phyloP scores from a whole-genome alignment of 1,140 invertebrate species.

The Meteorus sp. region DNA sequence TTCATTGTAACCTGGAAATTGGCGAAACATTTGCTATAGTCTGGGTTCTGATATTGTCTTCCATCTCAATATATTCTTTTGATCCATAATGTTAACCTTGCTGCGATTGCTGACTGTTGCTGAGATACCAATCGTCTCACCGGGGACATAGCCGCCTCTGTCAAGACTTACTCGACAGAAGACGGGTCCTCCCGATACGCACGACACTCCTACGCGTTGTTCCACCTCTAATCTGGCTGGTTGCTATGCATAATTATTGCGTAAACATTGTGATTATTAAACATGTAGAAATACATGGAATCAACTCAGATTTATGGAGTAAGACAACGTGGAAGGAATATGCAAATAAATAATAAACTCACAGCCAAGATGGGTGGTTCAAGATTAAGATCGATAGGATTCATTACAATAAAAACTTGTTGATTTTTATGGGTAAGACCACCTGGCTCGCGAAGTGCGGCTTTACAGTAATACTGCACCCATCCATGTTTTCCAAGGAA shows the following conservation, averaged over 20 bases:
- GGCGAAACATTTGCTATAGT: slow-evolving; percentile 12
- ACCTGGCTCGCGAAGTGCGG: slow-evolving; percentile 84
- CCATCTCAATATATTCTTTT: not conserved
- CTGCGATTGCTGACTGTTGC: slow-evolving; percentile 86
- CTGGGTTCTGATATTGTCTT: not conserved
- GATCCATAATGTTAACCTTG: slow-evolving; percentile 62
- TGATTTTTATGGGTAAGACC: slow-evolving; percentile 93
- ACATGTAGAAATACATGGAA: not conserved
- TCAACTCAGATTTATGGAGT: not conserved
- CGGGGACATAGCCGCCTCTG: slow-evolving; percentile 90
- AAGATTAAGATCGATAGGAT: slow-evolving; percentile 90
- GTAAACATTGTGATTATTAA: slow-evolving; percentile 21
- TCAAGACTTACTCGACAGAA: slow-evolving; percentile 83
- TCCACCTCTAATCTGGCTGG: slow-evolving; percentile 88
- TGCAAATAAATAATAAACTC: slow-evolving; percentile 51
- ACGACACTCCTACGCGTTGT: slow-evolving; percentile 84
- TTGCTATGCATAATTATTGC: slow-evolving; percentile 67
- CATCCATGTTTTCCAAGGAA: slow-evolving; percentile 93
- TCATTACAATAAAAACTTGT: slow-evolving; percentile 96
- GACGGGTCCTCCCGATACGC: slow-evolving; percentile 80
- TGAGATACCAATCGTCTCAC: slow-evolving; percentile 85
- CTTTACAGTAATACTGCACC: slow-evolving; percentile 95
- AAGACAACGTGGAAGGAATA: slow-evolving; percentile 1
- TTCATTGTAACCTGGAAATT: slow-evolving; percentile 54
- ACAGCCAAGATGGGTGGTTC: slow-evolving; percentile 86